phyloP scores from a whole-genome alignment of 2,113 vertebrate genomes.

The Nannospalax galili region DNA sequence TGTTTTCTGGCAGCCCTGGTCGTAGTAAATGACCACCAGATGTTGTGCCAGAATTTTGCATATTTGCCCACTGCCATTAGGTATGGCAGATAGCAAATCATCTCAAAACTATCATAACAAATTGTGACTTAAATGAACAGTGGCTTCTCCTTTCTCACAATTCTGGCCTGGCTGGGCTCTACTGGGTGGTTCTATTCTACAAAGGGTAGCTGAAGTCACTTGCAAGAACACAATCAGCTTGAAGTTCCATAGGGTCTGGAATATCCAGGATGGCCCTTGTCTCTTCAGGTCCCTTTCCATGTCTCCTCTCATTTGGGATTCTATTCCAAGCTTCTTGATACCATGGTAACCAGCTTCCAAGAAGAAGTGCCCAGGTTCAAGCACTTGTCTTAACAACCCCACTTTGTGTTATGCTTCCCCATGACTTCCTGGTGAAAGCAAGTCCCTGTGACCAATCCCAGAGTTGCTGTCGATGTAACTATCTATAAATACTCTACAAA shows the following conservation, averaged over 20 bases:
- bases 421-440: background rate
- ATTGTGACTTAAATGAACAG: background rate
- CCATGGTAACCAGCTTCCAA: background rate
- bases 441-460: background rate
- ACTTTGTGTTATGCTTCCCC: background rate
- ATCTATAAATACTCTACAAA: too few relatives aligned
- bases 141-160: background rate
- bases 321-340: background rate
- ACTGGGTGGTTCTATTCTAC: background rate
- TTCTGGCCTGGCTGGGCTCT: background rate
- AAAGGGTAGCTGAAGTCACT: background rate
- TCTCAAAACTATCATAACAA: background rate
- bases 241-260: background rate
- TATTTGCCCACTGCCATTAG: background rate
- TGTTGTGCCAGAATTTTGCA: background rate
- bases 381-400: background rate
- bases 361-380: background rate
- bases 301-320: background rate
- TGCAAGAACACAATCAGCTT: background rate
- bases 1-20: background rate
- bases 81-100: background rate
- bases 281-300: background rate
- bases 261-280: background rate
- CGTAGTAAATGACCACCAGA: background rate
- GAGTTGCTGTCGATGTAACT: background rate